phyloP scores from a whole-genome alignment of 2,888 invertebrate species.

The Drosophila glabriapex region DNA sequence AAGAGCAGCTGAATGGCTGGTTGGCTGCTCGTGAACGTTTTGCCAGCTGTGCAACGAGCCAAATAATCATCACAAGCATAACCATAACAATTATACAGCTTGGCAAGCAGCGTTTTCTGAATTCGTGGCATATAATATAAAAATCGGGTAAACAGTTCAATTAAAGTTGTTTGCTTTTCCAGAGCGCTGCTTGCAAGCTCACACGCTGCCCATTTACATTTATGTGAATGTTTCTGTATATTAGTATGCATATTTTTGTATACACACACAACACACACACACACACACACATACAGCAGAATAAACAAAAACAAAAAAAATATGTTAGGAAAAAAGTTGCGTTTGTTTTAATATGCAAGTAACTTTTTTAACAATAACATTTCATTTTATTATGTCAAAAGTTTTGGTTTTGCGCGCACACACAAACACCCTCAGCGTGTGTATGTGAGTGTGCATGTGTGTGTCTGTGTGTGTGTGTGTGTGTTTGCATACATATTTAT shows the following conservation, averaged over 20 bases:
- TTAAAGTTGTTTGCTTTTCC: conserved; percentile 79
- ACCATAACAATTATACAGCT: conserved; percentile 82
- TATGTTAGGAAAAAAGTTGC: conserved; percentile 63
- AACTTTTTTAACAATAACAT: conserved; percentile 82
- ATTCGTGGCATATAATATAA: conserved; percentile 65
- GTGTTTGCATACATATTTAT: conserved; percentile 57
- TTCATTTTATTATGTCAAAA: conserved; percentile 82
- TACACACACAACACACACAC: conserved; percentile 34
- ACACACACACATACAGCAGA: conserved; percentile 29
- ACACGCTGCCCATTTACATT: conserved; percentile 77
- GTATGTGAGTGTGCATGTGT: neutral
- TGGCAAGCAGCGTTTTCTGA: conserved; percentile 46
- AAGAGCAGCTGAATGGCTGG: conserved; percentile 39
- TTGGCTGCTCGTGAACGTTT: conserved; percentile 38
- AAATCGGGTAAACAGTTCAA: conserved; percentile 82
- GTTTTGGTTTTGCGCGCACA: conserved; percentile 71
- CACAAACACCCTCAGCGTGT: conserved; percentile 13
- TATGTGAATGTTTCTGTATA: conserved; percentile 54
- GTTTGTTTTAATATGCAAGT: conserved; percentile 80
- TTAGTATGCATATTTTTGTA: conserved; percentile 53
- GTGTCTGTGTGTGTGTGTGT: conserved; percentile 19
- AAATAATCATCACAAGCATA: conserved; percentile 83
- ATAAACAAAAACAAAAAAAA: conserved; percentile 27
- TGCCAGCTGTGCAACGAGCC: conserved; percentile 80
- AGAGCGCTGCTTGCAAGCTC: conserved; percentile 60